These are phyloP conservation scores for Drosophila flavopinicola DNA, from an alignment of 2,888 invertebrate genomes.

Conservation along the genomic window DNA sequence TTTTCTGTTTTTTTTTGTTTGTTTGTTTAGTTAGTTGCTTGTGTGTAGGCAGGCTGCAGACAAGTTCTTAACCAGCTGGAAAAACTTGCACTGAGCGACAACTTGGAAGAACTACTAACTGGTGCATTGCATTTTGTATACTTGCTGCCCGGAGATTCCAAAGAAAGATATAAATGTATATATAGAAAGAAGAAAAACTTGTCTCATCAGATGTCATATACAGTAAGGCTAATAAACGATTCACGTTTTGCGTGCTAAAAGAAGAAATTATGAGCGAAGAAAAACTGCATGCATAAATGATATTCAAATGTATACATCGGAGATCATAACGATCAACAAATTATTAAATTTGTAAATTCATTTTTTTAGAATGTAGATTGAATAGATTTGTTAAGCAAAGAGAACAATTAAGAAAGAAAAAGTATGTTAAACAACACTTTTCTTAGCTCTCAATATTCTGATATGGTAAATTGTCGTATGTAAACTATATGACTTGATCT, in stretches of 20 bases:
- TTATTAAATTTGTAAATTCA: too few relatives aligned
- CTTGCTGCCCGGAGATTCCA: neutral
- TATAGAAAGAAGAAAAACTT: neutral
- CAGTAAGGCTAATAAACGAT: neutral
- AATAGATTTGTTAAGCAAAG: too few relatives aligned
- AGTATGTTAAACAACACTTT: too few relatives aligned
- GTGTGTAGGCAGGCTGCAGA: conserved; percentile 38
- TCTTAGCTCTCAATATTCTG: too few relatives aligned
- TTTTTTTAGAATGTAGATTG: too few relatives aligned
- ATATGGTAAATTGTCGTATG: too few relatives aligned
- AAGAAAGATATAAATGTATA: conserved; percentile 9
- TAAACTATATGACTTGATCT: too few relatives aligned
- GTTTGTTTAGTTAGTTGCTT: conserved; percentile 3
- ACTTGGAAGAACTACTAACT: conserved; percentile 13
- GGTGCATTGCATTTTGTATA: conserved; percentile 27
- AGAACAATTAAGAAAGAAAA: too few relatives aligned
- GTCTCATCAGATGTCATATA: neutral
- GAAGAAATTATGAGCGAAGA: neutral
- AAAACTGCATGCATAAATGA: neutral
- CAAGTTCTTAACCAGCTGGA: conserved; percentile 36
- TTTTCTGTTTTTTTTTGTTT: neutral
- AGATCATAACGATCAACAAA: too few relatives aligned
- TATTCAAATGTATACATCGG: too few relatives aligned
- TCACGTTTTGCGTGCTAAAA: too few relatives aligned
- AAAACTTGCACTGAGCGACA: conserved; percentile 9